Conservation (phyloP, 64 coral and sea anemone genomes). For the Actinia equina region DNA sequence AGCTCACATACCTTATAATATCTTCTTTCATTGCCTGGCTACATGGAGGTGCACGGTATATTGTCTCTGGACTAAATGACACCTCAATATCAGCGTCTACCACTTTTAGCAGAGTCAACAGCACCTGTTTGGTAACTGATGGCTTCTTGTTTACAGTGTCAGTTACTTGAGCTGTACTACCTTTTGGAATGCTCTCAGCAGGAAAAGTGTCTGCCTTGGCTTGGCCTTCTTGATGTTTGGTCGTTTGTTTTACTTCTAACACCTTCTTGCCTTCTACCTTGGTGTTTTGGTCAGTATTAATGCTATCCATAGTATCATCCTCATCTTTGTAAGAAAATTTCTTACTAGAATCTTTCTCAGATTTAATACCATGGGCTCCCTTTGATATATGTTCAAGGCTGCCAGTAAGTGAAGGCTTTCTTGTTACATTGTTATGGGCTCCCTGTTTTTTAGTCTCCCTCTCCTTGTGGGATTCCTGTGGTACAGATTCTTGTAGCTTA, state of each 20-base stretch:
- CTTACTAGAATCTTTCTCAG: neutral
- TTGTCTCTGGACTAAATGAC: conserved; percentile 82
- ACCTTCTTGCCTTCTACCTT: neutral
- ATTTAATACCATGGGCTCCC: neutral
- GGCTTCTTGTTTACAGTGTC: neutral
- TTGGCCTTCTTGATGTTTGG: neutral
- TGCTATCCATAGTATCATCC: neutral
- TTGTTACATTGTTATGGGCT: too few species aligned
- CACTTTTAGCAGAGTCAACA: conserved; percentile 41
- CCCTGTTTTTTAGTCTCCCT: too few species aligned
- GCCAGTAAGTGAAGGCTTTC: too few species aligned
- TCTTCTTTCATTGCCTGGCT: conserved; percentile 70
- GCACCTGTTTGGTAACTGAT: conserved; percentile 39
- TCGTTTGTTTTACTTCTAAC: neutral
- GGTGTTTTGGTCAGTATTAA: neutral
- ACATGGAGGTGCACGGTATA: conserved; percentile 65
- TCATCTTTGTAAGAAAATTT: neutral
- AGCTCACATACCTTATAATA: conserved; percentile 39
- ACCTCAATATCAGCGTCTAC: conserved; percentile 86
- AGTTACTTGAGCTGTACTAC: neutral
- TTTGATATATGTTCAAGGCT: neutral
- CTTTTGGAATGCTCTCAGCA: neutral
- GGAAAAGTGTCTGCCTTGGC: neutral
- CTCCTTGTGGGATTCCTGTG: neutral
- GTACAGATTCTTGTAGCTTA: neutral